Conservation (phyloP, 2,113 vertebrate genomes). For the Rhinoderma darwinii region DNA sequence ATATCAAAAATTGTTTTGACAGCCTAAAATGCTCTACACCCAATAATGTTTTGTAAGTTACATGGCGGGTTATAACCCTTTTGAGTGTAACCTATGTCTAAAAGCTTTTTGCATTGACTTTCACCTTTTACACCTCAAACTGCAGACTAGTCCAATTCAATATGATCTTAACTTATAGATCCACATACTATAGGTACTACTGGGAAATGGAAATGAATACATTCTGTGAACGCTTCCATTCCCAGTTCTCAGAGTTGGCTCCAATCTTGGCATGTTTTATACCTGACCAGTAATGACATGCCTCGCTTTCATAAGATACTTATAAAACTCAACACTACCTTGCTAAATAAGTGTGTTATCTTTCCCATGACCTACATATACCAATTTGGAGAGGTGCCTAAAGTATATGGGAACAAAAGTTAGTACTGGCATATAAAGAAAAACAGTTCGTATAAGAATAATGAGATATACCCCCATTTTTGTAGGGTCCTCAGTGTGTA, state of each 20-base stretch:
- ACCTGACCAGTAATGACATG: constrained; percentile 15
- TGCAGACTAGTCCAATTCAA: background rate
- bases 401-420: background rate
- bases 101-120: background rate
- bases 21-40: background rate
- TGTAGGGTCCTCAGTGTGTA: background rate
- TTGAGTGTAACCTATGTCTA: background rate
- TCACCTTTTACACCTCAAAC: background rate
- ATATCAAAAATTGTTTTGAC: background rate
- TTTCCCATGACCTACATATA: background rate
- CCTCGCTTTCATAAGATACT: background rate
- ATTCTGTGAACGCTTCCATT: background rate
- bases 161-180: background rate
- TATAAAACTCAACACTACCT: background rate
- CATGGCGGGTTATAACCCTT: background rate
- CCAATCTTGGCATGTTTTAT: background rate
- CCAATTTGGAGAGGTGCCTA: background rate
- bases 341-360: background rate
- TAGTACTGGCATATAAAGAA: background rate
- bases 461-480: background rate
- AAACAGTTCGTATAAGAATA: background rate
- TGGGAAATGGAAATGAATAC: background rate
- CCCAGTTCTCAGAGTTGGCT: background rate
- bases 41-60: background rate
- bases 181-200: no score